phyloP scores from a whole-genome alignment of 2,888 invertebrate genomes.

The Stegana nigrithorax region DNA sequence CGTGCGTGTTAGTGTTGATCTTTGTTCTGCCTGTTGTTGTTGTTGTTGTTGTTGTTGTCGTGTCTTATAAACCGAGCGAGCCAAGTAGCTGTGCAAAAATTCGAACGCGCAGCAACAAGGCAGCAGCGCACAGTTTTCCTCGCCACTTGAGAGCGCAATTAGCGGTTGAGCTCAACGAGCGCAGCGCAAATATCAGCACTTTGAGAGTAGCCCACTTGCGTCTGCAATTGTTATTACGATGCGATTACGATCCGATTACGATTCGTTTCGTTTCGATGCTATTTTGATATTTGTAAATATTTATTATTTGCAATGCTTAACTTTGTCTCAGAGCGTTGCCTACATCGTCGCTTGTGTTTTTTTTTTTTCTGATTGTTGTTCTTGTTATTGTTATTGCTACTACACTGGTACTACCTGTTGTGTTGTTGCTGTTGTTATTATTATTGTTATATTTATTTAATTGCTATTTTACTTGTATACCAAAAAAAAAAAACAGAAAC shows the following conservation, averaged over 20 bases:
- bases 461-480: neutral
- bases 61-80: too few relatives aligned
- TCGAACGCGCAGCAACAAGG: too few relatives aligned
- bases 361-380: constrained; percentile 22
- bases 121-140: constrained; percentile 56
- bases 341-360: too few relatives aligned
- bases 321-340: constrained; percentile 29
- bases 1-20: too few relatives aligned
- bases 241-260: constrained; percentile 43
- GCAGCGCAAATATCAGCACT: constrained; percentile 43
- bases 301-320: constrained; percentile 44
- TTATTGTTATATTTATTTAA: too few relatives aligned
- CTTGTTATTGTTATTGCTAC: too few relatives aligned
- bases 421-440: constrained; percentile 30
- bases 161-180: constrained; percentile 52
- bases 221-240: constrained; percentile 21
- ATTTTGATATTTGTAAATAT: constrained; percentile 57
- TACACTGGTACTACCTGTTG: neutral
- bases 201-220: constrained; percentile 18
- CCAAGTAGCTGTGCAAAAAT: too few relatives aligned
- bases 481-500: neutral
- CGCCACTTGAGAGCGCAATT: constrained; percentile 60
- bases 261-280: too few relatives aligned
- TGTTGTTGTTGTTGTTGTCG: too few relatives aligned
- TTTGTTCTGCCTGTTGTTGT: too few relatives aligned